Evolutionary conservation across 1,140 invertebrate species (phyloP), one percentile per base, ranked within the genome.

Genomic region (Antheraea mylitta): DNA sequence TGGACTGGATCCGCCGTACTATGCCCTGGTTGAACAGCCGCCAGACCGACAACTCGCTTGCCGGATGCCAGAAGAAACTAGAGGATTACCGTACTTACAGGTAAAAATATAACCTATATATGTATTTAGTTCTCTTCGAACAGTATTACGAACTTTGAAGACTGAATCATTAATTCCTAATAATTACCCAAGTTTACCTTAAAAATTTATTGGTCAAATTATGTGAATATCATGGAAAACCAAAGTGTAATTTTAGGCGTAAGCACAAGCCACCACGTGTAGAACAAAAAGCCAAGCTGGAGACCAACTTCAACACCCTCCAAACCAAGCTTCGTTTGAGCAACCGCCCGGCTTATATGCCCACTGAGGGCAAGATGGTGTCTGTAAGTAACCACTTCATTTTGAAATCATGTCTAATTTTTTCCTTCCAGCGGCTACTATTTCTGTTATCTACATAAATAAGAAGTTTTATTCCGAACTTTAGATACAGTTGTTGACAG

Each of bases 261-360:
- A 98, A 98, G 91, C 98, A 99, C 92, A 99, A 99, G 94, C 99
- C 99, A 63, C 99, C 99, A 73, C 98, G 99, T 87, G 98, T 99
- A 59, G 98, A 99, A 92, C 98, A 99, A 92, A 99, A 99, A 90
- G 99, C 98, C 75, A 98, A 98, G 90, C 94, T 99, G 76, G 99
- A 99, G 94, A 99, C 98, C 72, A 99, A 99, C 93, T 99, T 99
- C 94, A 99, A 99, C 93, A 99, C 99, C 62, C 93, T 99, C 75
- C 99, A 99, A 93, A 99, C 99, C 45, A 98, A 99, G 87, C 93
- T 99, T 78, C 96, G 98, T 80, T 94, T 99, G 38, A 99, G 98
- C 83, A 99, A 99, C 93, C 94, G 99, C 82, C 99, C 99, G 45
- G 98, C 99, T 61, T 99, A 99, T 89, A 96, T 99, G 95, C 99